Percentiles rank a stretch among this genome's conserved stretches.
Evolutionary conservation across 2,888 invertebrate species (phyloP).

Genomic region (Sminthurinus aureus): DNA sequence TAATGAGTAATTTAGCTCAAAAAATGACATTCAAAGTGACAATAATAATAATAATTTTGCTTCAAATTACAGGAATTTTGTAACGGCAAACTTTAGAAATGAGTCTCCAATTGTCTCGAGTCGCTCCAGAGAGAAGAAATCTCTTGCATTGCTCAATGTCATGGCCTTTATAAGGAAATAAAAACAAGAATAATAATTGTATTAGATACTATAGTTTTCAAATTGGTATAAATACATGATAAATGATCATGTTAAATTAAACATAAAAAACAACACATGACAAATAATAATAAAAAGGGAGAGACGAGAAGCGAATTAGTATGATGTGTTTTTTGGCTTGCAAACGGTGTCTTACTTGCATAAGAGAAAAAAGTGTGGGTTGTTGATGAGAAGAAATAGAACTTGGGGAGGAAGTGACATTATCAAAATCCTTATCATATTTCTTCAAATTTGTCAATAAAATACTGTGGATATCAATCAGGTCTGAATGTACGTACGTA

Average conservation of each 20-base stretch:
- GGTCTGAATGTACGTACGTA: not conserved
- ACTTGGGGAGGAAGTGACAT: no score
- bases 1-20: no score
- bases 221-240: not conserved
- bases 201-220: not conserved
- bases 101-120: conserved; percentile 90
- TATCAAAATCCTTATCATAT: no score
- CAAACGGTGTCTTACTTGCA: not conserved
- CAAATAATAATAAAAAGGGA: no score
- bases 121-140: conserved; percentile 81
- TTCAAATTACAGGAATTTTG: conserved; percentile 66
- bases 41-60: no score
- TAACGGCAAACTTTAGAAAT: conserved; percentile 80
- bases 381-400: not conserved
- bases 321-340: no score
- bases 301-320: no score
- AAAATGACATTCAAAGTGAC: no score
- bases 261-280: no score
- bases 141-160: conserved; percentile 76
- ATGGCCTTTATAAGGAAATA: conserved; percentile 68
- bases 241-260: no score
- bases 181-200: not conserved
- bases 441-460: conserved; percentile 3
- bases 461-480: not conserved
- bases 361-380: not conserved